Evolutionary conservation across 2,797 vertebrate genomes (phyloP), one percentile per base, ranked within the genome.

Genomic region (Pangasius djambal): DNA sequence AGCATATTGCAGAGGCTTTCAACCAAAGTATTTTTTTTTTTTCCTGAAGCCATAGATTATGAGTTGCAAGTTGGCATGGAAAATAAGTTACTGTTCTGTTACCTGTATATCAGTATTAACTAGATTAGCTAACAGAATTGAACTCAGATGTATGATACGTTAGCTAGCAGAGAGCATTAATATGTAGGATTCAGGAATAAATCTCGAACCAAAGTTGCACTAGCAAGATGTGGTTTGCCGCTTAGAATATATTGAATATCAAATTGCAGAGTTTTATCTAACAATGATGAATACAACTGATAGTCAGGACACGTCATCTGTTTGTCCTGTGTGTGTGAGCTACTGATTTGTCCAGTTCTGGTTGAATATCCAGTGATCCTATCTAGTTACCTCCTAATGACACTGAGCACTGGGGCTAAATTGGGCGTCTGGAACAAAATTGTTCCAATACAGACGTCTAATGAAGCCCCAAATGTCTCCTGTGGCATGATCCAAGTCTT

Each of bases 331-430:
- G 55, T 57, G 55, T 37, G 10, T 59, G 52, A 34, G 31, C 31
- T 83, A 67, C 37, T 20, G 7, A 48, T 83, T 83, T n/a, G 61
- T 67, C 28, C 61, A 63, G 1, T 52, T 83, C 59, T n/a, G 13
- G 10, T 18, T 65, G 15, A 5, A 77, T 77, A 86, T 61, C 15
- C 72, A 77, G 7, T 31, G 15, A 75, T 37, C 25, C n/a, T 50
- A 77, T 86, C 44, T 86, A 65, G 22, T 50, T 34, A 75, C 79
- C 28, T 25, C 44, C n/a, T 52, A 15, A 65, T 65, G 40, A 87
- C 20, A 65, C 1, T 55, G 16, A 81, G 12, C 34, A 37, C 1
- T 81, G 48, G 15, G 75, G n/a, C 2, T 67, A 65, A 87, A 67
- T 67, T 79, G 10, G 44, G 25, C 20, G 3, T 86, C 4, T 25